Conservation (phyloP, 2,888 invertebrate species). For the Troilus luridus region DNA sequence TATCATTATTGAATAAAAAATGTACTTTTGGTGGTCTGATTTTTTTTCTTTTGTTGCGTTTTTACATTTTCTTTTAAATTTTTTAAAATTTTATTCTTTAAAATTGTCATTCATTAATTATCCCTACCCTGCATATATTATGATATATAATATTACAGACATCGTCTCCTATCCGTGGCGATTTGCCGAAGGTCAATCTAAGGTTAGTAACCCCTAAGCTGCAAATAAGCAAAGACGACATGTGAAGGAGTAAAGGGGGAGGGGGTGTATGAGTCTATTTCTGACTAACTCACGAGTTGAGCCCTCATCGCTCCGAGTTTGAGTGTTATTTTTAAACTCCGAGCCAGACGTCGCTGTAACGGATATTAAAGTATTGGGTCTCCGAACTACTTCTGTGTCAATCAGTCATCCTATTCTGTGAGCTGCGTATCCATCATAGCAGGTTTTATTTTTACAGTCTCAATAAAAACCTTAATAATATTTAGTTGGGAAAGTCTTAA, state of each 20-base stretch:
- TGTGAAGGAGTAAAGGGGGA: conserved; percentile 6
- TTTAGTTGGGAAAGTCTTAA: too few relatives aligned
- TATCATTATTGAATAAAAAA: too few relatives aligned
- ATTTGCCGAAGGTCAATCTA: neutral
- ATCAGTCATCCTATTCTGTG: neutral
- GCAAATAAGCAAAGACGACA: conserved; percentile 17
- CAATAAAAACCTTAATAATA: too few relatives aligned
- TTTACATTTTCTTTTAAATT: too few relatives aligned
- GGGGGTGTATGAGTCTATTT: conserved; percentile 21
- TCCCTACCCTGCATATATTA: neutral
- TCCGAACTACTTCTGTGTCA: conserved; percentile 47
- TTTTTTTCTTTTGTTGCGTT: too few relatives aligned
- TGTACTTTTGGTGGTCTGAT: too few relatives aligned
- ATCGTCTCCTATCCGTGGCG: neutral
- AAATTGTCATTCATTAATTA: neutral
- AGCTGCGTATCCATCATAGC: neutral
- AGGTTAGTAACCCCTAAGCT: neutral
- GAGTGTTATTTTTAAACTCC: conserved; percentile 34
- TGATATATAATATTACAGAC: neutral
- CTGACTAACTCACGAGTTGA: conserved; percentile 33
- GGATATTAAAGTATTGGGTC: conserved; percentile 22
- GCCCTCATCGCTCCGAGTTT: conserved; percentile 23
- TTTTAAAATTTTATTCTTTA: too few relatives aligned
- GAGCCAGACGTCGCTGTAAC: conserved; percentile 43
- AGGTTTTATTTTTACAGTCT: neutral